A percentile compares a stretch with the other conserved stretches of the same genome.
Evolutionary conservation across 2,888 invertebrate genomes (phyloP).

Genomic region (Rotaria sp.): DNA sequence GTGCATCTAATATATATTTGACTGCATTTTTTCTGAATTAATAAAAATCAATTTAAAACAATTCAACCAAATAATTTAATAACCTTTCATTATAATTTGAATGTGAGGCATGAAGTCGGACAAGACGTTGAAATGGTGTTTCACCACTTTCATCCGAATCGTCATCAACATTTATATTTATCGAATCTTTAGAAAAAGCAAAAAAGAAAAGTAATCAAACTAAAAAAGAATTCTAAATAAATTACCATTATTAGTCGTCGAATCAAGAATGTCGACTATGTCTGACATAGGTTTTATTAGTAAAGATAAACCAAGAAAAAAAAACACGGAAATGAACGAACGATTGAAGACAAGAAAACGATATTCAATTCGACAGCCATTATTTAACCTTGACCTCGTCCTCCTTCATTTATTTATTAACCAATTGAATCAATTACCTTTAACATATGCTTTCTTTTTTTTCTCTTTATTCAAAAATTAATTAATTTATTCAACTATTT

Average conservation of each 20-base stretch:
- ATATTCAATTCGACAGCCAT: not conserved
- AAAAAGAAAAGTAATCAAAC: not conserved
- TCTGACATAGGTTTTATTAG: not conserved
- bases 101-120: not conserved
- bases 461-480: no score
- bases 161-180: not conserved
- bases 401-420: not conserved
- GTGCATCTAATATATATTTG: conserved; percentile 6
- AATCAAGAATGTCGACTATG: conserved; percentile 22
- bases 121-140: conserved; percentile 17
- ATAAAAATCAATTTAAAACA: not conserved
- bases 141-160: not conserved
- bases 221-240: not conserved
- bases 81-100: conserved; percentile 1
- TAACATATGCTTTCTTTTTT: no score
- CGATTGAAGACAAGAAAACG: not conserved
- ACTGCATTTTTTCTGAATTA: conserved; percentile 4
- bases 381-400: not conserved
- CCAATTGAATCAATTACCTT: not conserved
- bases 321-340: not conserved
- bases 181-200: not conserved
- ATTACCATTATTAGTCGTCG: not conserved
- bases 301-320: not conserved
- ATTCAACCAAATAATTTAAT: not conserved
- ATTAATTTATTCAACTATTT: no score